phyloP scores from a whole-genome alignment of 2,113 vertebrate species.

The Poecile atricapillus region DNA sequence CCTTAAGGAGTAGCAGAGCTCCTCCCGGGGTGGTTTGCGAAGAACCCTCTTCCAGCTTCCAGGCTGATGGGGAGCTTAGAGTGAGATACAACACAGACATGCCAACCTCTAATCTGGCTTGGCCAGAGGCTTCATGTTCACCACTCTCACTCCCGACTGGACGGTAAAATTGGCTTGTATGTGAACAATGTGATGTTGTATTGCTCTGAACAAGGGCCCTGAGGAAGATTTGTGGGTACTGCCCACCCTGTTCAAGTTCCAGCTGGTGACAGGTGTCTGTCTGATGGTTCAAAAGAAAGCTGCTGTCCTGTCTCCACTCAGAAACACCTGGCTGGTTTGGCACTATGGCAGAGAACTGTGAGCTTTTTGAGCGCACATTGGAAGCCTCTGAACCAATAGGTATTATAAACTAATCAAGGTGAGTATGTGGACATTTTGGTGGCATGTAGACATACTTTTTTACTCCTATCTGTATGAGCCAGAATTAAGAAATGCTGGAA shows the following conservation, averaged over 20 bases:
- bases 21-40: not conserved
- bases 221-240: not conserved
- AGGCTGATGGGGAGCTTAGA: not conserved
- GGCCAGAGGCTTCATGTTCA: accelerated
- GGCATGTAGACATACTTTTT: not conserved
- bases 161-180: not conserved
- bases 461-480: not conserved
- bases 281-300: not conserved
- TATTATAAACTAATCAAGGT: not conserved
- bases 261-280: not conserved
- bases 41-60: not conserved
- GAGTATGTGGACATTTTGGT: not conserved
- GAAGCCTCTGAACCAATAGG: not conserved
- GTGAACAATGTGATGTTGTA: not conserved
- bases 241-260: not conserved
- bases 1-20: not conserved
- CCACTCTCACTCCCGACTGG: not conserved
- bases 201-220: not conserved
- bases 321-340: not conserved
- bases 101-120: not conserved
- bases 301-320: not conserved
- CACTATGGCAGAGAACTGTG: not conserved
- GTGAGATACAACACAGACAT: accelerated
- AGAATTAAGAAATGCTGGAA: not conserved
- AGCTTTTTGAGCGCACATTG: not conserved